These are phyloP conservation scores for Pomatostomus ruficeps DNA, from an alignment of 2,113 vertebrate genomes.

Conservation along the genomic window DNA sequence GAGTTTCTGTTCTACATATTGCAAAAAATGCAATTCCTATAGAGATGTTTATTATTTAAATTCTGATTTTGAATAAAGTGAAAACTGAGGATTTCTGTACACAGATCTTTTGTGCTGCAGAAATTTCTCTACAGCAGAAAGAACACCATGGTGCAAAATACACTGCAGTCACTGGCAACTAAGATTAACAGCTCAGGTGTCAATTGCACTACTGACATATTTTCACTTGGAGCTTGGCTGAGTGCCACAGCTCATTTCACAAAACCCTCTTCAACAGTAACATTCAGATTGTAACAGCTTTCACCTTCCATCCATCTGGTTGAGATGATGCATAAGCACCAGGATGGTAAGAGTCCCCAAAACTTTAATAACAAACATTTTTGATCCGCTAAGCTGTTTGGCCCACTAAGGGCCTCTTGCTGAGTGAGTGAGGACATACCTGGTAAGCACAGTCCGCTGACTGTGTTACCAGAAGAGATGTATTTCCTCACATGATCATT, in stretches of 20 bases:
- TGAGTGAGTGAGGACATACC: neutral
- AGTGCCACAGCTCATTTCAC: slow-evolving; percentile 12
- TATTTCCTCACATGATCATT: neutral
- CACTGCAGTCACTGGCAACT: slow-evolving; percentile 27
- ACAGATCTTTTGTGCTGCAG: neutral
- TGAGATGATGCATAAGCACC: neutral
- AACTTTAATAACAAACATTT: neutral
- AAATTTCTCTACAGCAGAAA: neutral
- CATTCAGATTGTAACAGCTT: slow-evolving; percentile 24
- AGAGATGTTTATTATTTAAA: neutral
- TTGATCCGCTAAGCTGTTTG: neutral
- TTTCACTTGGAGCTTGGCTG: slow-evolving; percentile 41
- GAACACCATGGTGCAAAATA: neutral
- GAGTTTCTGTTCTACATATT: neutral
- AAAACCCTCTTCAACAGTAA: slow-evolving; percentile 3
- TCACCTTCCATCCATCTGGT: slow-evolving; percentile 36
- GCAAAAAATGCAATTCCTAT: neutral
- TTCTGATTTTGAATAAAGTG: neutral
- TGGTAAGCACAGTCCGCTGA: neutral
- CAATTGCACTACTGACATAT: slow-evolving; percentile 34
- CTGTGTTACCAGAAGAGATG: neutral
- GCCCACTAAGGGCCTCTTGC: neutral
- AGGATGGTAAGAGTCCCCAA: neutral
- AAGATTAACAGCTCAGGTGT: slow-evolving; percentile 51
- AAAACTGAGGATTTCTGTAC: neutral